Conservation (phyloP, 1,140 invertebrate genomes). For the Hypsibius dujardini region DNA sequence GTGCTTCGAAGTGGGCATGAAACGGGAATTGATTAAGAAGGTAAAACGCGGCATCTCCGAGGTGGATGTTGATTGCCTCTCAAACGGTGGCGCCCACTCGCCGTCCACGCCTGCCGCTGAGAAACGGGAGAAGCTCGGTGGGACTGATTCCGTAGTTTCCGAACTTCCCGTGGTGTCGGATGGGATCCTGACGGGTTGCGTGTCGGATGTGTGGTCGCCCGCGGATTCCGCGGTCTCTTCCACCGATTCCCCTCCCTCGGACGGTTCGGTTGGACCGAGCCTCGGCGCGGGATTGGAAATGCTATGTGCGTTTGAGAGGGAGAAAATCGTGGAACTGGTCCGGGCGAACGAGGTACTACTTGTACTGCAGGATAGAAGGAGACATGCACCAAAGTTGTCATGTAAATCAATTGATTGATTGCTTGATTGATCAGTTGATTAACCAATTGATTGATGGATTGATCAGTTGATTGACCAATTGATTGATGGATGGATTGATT, state of each 20-base stretch:
- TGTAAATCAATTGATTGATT: too few species aligned
- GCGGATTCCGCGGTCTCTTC: neutral
- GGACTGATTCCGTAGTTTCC: neutral
- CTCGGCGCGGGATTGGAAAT: neutral
- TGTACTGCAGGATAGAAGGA: neutral
- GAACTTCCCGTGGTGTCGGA: too few species aligned
- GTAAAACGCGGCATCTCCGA: neutral
- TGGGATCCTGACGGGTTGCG: too few species aligned
- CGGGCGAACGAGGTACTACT: neutral
- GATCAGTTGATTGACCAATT: too few species aligned
- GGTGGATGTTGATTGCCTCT: neutral
- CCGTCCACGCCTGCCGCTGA: neutral
- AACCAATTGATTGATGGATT: too few species aligned
- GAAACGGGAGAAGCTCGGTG: neutral
- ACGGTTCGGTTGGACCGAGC: neutral
- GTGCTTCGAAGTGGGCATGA: conserved; percentile 83
- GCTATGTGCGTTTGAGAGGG: neutral
- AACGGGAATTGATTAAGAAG: conserved; percentile 75
- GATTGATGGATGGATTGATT: too few species aligned
- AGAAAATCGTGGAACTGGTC: neutral
- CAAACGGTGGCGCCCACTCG: neutral
- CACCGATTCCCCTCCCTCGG: neutral
- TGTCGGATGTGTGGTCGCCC: too few species aligned
- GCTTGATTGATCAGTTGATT: too few species aligned
- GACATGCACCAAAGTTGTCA: neutral